Base-by-base conservation (phyloP, 2,113 vertebrate genomes). In the Oostethus manadensis region DNA sequence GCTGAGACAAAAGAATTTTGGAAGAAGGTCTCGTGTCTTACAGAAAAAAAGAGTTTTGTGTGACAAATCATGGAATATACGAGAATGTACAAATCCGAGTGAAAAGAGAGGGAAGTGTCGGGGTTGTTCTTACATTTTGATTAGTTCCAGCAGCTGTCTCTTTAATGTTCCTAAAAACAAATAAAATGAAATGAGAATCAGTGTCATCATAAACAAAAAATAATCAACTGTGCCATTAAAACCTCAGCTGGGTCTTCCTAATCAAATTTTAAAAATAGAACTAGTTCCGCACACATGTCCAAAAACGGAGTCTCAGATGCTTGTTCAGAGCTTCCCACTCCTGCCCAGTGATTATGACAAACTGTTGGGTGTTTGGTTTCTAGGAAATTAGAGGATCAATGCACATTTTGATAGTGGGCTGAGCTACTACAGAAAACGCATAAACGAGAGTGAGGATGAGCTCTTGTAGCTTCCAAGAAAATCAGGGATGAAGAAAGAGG, bases 281-380 rank as follows among this genome's bases (percentile, higher is more conserved):
- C 46, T 0, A 48, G 62, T 63, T 51, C 58, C 51, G 58, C 58
- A 62, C 62, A 70, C 58, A 20, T 53, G 51, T 9, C 58, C 57
- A 26, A 60, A 49, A 46, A 48, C 21, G 9, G 18, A 58, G 23
- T n/a, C 10, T 26, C 50, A 53, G 56, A 56, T 45, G 57, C 59
- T 78, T 38, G 66, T 59, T 77, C 55, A 20, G 55, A 43, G 35
- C 61, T 77, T 83, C 80, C 73, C 77, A 60, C 50, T 76, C 71
- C 77, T 75, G 74, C 80, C 70, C 62, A 82, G 70, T 81, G 73
- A 84, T 85, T 85, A 80, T 85, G 81, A 89, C 81, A 79, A 76
- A 70, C 74, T 84, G 76, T 84, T 84, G 83, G 73, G 75, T 86
- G 69, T 78, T 78, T 80, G 85, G 73, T 88, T 84, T 83, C 81